Conservation (phyloP, 2,888 invertebrate genomes). For the Euproctis similis region DNA sequence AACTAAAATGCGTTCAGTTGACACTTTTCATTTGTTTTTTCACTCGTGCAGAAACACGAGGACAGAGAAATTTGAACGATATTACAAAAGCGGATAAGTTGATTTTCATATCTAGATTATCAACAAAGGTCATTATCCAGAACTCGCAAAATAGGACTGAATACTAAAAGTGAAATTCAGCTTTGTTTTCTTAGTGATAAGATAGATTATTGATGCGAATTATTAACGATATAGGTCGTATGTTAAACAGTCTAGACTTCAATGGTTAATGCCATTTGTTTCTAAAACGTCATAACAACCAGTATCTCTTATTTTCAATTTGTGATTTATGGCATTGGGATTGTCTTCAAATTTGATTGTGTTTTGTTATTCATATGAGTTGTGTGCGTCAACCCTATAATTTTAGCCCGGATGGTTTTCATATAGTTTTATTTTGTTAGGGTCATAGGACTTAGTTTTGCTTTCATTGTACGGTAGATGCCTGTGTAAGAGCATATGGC, state of each 20-base stretch:
- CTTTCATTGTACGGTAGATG: conserved; percentile 45
- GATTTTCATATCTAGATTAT: conserved; percentile 37
- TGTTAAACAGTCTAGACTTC: conserved; percentile 31
- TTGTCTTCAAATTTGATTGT: conserved; percentile 30
- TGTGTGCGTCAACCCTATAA: conserved; percentile 66
- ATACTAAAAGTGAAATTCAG: conserved; percentile 29
- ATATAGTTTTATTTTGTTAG: conserved; percentile 71
- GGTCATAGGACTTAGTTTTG: conserved; percentile 52
- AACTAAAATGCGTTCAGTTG: too few species aligned
- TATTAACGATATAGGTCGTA: conserved; percentile 30
- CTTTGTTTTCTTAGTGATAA: conserved; percentile 18
- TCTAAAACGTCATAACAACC: conserved; percentile 36
- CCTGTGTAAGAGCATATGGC: conserved; percentile 32
- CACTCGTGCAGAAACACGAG: too few species aligned
- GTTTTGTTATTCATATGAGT: conserved; percentile 34
- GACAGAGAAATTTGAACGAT: conserved; percentile 44
- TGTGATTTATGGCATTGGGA: conserved; percentile 19
- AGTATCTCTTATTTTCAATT: conserved; percentile 15
- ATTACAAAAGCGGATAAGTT: conserved; percentile 40
- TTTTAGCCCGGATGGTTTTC: conserved; percentile 70
- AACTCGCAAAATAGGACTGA: conserved; percentile 33
- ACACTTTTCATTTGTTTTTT: too few species aligned
- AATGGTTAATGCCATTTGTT: conserved; percentile 45
- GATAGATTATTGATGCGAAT: conserved; percentile 22
- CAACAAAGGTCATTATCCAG: conserved; percentile 56